Percentiles rank a stretch among this genome's conserved stretches.
Conservation (phyloP, 2,888 invertebrate species). For the Meiosimyza platycephala region DNA sequence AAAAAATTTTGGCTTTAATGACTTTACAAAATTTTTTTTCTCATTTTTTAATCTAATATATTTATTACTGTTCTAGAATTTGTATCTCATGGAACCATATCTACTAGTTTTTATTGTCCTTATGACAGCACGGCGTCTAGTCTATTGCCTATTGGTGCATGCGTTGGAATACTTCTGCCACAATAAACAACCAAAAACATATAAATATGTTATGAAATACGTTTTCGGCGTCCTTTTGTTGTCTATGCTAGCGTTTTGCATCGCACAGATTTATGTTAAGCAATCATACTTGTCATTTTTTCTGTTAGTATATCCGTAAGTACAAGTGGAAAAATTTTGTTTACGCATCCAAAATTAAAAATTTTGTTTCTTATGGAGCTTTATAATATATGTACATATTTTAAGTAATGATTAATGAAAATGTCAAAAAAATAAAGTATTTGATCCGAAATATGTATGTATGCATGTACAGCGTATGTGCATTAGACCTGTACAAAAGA, state of each 20-base stretch:
- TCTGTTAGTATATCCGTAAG: conserved; percentile 92
- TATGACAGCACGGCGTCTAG: conserved; percentile 82
- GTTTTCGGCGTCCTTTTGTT: conserved; percentile 72
- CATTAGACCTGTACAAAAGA: too few relatives aligned
- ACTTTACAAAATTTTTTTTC: too few relatives aligned
- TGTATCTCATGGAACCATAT: conserved; percentile 92
- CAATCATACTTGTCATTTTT: conserved; percentile 83
- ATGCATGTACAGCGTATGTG: too few relatives aligned
- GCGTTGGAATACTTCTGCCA: conserved; percentile 66
- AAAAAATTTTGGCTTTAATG: too few relatives aligned
- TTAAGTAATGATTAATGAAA: too few relatives aligned
- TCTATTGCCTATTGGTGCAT: conserved; percentile 74
- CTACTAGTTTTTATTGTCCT: conserved; percentile 86
- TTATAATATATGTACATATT: too few relatives aligned
- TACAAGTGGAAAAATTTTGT: conserved; percentile 50
- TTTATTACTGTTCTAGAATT: conserved; percentile 76
- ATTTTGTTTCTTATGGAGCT: background rate
- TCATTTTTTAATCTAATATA: too few relatives aligned
- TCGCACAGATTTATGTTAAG: conserved; percentile 78
- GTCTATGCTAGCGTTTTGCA: conserved; percentile 74
- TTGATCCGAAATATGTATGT: too few relatives aligned
- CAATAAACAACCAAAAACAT: conserved; percentile 11
- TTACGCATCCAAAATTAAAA: background rate
- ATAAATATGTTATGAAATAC: conserved; percentile 49
- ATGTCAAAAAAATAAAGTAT: too few relatives aligned